Evolutionary conservation across 1,140 invertebrate species (phyloP), one percentile per base, ranked within the genome.

Genomic region (Gryon sp.): DNA sequence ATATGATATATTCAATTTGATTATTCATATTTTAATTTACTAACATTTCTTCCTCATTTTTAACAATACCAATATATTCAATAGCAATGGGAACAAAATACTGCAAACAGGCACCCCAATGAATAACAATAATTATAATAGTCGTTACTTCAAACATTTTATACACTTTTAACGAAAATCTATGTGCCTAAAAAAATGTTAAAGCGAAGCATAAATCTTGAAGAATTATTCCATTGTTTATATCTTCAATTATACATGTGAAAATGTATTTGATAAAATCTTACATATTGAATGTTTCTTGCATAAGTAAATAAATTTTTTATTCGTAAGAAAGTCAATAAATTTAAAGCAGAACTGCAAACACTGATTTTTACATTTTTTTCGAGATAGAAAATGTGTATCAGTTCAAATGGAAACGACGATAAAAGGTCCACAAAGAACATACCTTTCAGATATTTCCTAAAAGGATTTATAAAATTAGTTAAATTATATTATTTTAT

Each of bases 21-120:
- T 34, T 34, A 5, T 5, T 34, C 30, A 34, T 2, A 38, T 41
- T 18, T 41, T 18, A 16, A 19, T 19, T 2, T 19, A 24, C 20
- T 60, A 57, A 72, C 68, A 5, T 16, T 18, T 65, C 43, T 24
- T 45, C 28, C 9, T 52, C 48, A 15, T 43, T 7, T 16, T 18
- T 6, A 52, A 28, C 26, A 22, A 65, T 18, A 19, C 11, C 38
- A 18, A 34, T 41, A 43, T 28, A 32, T 24, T 43, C 53, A 0
- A 77, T 57, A 0, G 19, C 20, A 14, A 15, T 16, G 7, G 74
- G 74, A n/a, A 88, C 41, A 40, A 83, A 88, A 43, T 84, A 86
- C 6, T 85, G 77, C 0, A 88, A 5, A 55, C 87, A 88, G 1
- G 84, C 79, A 2, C 74, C 76, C 87, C 86, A 88, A 8, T 88